Percentiles rank a stretch among this genome's conserved stretches.
phyloP scores from a whole-genome alignment of 2,113 vertebrate species.

The Sylvietta virens region DNA sequence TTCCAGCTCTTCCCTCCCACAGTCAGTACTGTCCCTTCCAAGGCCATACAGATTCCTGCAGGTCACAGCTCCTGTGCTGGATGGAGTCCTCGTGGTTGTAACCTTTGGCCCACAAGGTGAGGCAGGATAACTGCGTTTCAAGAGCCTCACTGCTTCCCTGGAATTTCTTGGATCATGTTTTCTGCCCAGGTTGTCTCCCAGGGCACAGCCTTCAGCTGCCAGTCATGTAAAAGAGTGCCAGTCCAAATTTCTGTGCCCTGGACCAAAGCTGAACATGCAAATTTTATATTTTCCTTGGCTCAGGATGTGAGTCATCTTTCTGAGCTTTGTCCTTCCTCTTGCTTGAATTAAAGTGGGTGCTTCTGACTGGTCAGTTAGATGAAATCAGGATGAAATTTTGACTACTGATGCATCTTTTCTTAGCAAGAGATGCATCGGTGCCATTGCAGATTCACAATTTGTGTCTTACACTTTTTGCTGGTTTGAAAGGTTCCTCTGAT shows the following conservation, averaged over 20 bases:
- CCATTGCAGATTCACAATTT: background rate
- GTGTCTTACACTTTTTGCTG: background rate
- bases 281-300: background rate
- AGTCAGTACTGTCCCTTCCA: background rate
- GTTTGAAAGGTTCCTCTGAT: background rate
- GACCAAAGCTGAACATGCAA: background rate
- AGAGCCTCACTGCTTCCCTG: background rate
- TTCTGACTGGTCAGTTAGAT: background rate
- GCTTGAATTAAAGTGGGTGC: background rate
- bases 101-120: background rate
- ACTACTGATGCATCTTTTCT: background rate
- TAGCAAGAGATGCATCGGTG: accelerated
- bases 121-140: background rate
- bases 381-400: background rate
- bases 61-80: background rate
- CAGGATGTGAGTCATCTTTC: background rate
- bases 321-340: background rate
- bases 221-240: background rate
- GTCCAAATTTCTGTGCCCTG: background rate
- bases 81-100: background rate
- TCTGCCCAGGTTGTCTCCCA: background rate
- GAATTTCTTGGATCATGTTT: background rate
- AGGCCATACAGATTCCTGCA: background rate
- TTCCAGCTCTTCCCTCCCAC: background rate
- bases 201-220: background rate